Evolutionary conservation across 2,113 vertebrate genomes (phyloP).

Genomic region (Catagonus wagneri): DNA sequence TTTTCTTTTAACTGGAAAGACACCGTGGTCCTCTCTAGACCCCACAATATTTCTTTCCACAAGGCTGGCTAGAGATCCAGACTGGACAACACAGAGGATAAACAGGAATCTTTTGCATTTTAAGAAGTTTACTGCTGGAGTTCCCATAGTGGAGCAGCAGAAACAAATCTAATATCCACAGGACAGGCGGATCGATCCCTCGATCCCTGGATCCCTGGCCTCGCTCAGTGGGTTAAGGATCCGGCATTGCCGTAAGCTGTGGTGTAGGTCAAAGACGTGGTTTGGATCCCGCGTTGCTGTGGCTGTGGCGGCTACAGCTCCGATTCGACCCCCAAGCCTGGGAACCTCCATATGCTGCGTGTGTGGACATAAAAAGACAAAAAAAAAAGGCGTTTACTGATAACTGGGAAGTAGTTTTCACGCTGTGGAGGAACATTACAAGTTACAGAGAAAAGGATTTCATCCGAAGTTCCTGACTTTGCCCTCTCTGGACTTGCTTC

Average conservation of each 20-base stretch:
- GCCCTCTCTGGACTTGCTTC: neutral
- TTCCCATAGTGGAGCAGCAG: neutral
- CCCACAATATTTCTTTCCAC: neutral
- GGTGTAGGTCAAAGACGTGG: too few relatives aligned
- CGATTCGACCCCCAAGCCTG: too few relatives aligned
- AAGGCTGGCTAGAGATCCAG: neutral
- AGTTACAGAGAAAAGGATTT: neutral
- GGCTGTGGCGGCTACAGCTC: too few relatives aligned
- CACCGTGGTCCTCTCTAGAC: neutral
- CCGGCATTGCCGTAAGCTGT: too few relatives aligned
- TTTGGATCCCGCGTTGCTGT: too few relatives aligned
- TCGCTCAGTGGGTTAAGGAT: too few relatives aligned
- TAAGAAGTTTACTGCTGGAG: neutral
- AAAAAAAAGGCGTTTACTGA: neutral
- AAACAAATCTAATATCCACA: neutral
- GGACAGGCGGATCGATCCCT: too few relatives aligned
- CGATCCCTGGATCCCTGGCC: neutral
- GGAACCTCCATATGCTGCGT: too few relatives aligned
- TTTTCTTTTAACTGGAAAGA: conserved; percentile 14
- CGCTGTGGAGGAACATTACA: neutral
- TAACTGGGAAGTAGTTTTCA: neutral
- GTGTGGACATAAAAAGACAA: too few relatives aligned
- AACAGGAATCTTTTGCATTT: neutral
- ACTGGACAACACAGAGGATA: neutral
- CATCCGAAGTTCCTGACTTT: neutral